Evolutionary conservation across 2,888 invertebrate genomes (phyloP).

Genomic region (Oscheius sp.): DNA sequence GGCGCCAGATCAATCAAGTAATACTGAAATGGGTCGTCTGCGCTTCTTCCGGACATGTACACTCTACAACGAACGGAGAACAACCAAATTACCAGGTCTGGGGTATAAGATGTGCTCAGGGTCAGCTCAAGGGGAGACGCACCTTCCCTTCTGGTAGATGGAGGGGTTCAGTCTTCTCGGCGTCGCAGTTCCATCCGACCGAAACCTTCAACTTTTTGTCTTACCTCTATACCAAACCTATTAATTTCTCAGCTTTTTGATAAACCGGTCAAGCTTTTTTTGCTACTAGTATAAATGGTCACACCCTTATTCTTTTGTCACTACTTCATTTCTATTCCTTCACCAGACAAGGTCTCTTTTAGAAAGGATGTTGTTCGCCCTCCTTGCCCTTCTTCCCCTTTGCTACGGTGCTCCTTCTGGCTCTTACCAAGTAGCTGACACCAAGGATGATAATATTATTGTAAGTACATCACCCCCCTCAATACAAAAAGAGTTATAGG

Average conservation of each 20-base stretch:
- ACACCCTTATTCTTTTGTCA: neutral
- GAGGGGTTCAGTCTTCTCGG: too few relatives aligned
- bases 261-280: conserved; percentile 26
- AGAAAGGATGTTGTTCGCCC: conserved; percentile 21
- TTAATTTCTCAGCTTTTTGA: conserved; percentile 6
- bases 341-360: neutral
- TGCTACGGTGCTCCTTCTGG: conserved; percentile 22
- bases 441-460: conserved; percentile 22
- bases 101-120: conserved; percentile 29
- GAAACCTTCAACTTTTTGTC: neutral
- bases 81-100: conserved; percentile 14
- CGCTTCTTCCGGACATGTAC: conserved; percentile 21
- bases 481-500: conserved; percentile 36
- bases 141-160: neutral
- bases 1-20: conserved; percentile 37
- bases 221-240: neutral
- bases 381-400: conserved; percentile 11
- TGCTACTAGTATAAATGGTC: conserved; percentile 2
- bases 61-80: conserved; percentile 23
- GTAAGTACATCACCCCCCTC: too few relatives aligned
- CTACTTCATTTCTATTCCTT: neutral
- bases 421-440: conserved; percentile 14
- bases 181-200: neutral
- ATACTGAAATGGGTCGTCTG: conserved; percentile 26
- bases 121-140: neutral